phyloP scores from a whole-genome alignment of 2,888 invertebrate species.

The Seira musarum region DNA sequence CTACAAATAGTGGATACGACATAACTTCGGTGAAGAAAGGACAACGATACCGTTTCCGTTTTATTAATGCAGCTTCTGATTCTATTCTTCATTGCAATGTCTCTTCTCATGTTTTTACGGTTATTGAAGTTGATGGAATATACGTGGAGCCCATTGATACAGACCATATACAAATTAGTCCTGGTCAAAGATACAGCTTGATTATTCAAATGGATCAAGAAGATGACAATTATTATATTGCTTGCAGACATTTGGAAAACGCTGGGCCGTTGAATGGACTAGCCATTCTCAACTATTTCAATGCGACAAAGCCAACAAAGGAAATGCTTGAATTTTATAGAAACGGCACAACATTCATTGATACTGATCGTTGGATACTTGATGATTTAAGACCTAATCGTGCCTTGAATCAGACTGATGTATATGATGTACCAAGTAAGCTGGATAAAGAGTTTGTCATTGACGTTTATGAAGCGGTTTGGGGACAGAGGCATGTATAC shows the following conservation, averaged over 20 bases:
- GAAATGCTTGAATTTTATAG: conserved; percentile 31
- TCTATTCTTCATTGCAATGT: conserved; percentile 52
- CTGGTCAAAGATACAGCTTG: conserved; percentile 58
- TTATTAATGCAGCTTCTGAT: conserved; percentile 57
- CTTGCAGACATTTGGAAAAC: conserved; percentile 46
- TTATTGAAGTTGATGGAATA: conserved; percentile 62
- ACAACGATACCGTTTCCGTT: conserved; percentile 54
- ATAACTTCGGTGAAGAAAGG: conserved; percentile 49
- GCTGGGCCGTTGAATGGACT: conserved; percentile 56
- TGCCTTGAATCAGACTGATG: conserved; percentile 47
- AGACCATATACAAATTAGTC: conserved; percentile 43
- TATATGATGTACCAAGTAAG: conserved; percentile 42
- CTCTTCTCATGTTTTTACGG: conserved; percentile 40
- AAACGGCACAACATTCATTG: neutral
- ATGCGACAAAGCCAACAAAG: conserved; percentile 29
- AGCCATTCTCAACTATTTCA: conserved; percentile 46
- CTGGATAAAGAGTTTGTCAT: conserved; percentile 53
- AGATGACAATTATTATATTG: conserved; percentile 51
- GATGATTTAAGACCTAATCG: conserved; percentile 49
- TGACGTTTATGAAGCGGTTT: conserved; percentile 48
- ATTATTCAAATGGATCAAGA: conserved; percentile 52
- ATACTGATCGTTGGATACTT: conserved; percentile 51
- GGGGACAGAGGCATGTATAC: conserved; percentile 40
- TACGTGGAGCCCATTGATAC: conserved; percentile 37
- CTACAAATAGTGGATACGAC: conserved; percentile 33